Evolutionary conservation across 2,888 invertebrate genomes (phyloP).

Genomic region (Noctuana brunneofusca): DNA sequence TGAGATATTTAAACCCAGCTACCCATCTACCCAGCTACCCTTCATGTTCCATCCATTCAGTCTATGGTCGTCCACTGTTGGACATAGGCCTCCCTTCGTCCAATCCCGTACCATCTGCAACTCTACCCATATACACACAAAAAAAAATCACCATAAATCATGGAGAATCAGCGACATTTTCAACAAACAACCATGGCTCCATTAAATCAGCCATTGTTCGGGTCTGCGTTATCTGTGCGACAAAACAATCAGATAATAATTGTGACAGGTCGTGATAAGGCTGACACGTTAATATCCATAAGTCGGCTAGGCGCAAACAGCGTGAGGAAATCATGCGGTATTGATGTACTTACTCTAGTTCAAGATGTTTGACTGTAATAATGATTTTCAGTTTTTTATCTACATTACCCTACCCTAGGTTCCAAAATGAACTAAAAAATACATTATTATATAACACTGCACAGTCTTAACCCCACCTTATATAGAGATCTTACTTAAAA

Average conservation of each 20-base stretch:
- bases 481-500: no score
- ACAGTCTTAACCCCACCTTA: no score
- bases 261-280: conserved; percentile 23
- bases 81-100: no score
- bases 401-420: no score
- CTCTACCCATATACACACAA: neutral
- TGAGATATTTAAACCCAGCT: no score
- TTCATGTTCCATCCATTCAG: no score
- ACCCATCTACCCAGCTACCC: no score
- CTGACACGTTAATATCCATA: conserved; percentile 26
- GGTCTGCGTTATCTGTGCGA: conserved; percentile 1
- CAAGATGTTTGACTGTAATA: neutral
- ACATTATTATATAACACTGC: no score
- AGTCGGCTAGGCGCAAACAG: conserved; percentile 21
- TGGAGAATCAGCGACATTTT: conserved; percentile 1
- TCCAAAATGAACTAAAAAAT: no score
- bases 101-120: no score
- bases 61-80: no score
- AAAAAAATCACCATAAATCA: neutral
- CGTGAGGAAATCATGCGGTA: conserved; percentile 26
- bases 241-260: conserved; percentile 25
- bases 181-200: conserved; percentile 20
- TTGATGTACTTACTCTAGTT: conserved; percentile 12
- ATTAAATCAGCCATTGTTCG: conserved; percentile 22
- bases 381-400: no score